Evolutionary conservation across 2,797 vertebrate genomes (phyloP).

Genomic region (Florisuga fusca): DNA sequence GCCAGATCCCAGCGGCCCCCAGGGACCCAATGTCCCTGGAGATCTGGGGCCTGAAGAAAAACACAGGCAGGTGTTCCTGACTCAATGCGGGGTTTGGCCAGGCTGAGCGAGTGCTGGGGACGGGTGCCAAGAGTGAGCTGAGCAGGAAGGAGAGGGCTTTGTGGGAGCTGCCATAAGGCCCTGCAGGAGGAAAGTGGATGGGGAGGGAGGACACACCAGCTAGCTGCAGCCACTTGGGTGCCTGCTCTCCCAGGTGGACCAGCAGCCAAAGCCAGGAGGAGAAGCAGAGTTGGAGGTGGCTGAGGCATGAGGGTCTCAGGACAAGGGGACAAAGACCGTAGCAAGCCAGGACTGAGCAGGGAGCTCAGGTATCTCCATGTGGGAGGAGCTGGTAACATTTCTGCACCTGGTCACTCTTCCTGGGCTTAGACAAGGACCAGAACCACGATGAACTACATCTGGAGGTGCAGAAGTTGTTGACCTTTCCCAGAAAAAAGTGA

Average conservation of each 20-base stretch:
- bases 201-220: background rate
- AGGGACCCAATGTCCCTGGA: background rate
- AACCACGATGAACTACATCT: background rate
- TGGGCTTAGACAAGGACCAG: background rate
- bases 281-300: background rate
- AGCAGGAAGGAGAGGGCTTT: slow-evolving; percentile 54
- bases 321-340: background rate
- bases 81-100: slow-evolving; percentile 29
- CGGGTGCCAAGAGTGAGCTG: background rate
- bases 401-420: background rate
- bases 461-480: background rate
- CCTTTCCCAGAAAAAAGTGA: rapidly evolving
- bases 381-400: background rate
- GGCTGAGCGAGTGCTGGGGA: background rate
- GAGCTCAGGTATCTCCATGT: background rate
- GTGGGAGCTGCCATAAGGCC: background rate
- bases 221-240: rapidly evolving
- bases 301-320: background rate
- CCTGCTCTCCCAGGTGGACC: background rate
- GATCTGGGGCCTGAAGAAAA: slow-evolving; percentile 37
- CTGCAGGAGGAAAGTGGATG: background rate
- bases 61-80: slow-evolving; percentile 61
- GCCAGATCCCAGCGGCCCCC: background rate
- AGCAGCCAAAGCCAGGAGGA: background rate
- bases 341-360: background rate